Percentiles rank a stretch among this genome's conserved stretches.
Conservation (phyloP, 2,797 vertebrate genomes). For the Steatocranus sp. region DNA sequence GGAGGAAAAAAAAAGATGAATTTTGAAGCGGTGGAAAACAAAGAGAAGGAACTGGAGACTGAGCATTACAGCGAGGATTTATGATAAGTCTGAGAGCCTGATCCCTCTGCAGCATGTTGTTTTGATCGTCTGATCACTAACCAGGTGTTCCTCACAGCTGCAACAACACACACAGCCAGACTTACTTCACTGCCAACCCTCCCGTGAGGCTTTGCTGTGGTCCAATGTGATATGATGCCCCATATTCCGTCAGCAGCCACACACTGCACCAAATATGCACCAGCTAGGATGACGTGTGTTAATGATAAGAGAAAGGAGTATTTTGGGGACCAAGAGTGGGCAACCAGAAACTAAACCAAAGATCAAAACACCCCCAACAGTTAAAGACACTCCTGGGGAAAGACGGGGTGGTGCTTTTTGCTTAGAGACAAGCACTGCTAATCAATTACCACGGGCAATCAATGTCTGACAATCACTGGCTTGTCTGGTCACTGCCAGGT, state of each 20-base stretch:
- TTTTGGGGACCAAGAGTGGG: not conserved
- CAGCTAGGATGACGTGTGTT: not conserved
- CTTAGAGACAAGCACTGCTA: not conserved
- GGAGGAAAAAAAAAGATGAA: not conserved
- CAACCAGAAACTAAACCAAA: not conserved
- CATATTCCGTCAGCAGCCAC: not conserved
- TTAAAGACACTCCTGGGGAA: not conserved
- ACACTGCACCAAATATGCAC: not conserved
- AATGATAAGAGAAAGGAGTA: not conserved
- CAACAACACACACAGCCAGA: constrained; percentile 23
- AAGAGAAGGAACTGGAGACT: not conserved
- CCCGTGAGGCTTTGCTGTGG: constrained; percentile 23
- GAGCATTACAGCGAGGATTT: not conserved
- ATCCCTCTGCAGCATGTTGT: not conserved
- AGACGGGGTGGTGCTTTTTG: not conserved
- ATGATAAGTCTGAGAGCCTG: not conserved
- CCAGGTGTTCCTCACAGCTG: constrained; percentile 58
- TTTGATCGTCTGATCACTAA: constrained; percentile 22
- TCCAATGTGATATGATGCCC: not conserved
- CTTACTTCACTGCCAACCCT: not conserved
- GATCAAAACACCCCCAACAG: not conserved
- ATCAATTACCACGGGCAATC: constrained; percentile 39
- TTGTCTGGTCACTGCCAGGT: constrained; percentile 40
- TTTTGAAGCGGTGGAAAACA: not conserved
- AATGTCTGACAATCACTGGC: constrained; percentile 35